A percentile compares a stretch with the other conserved stretches of the same genome.
Conservation (phyloP, 2,113 vertebrate species). For the Muscicapa adusta region DNA sequence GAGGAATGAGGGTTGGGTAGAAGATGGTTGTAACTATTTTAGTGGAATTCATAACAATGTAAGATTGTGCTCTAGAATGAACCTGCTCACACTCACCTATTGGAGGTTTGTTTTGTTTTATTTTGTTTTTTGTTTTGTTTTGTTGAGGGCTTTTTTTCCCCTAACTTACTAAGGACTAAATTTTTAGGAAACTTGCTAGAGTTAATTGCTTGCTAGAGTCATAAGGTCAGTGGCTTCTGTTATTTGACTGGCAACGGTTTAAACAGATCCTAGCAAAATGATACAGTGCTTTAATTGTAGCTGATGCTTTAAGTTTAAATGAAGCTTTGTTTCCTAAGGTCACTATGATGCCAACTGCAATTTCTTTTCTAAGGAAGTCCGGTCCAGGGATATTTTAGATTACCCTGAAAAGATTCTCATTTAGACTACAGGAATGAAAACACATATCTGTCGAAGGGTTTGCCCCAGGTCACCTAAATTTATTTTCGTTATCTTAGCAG, state of each 20-base stretch:
- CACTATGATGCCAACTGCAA: not conserved
- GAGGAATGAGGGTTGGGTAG: rapidly evolving
- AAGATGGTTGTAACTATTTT: not conserved
- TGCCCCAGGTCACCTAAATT: not conserved
- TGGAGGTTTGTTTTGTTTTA: not conserved
- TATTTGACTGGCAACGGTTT: not conserved
- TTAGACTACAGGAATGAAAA: not conserved
- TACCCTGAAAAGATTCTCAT: not conserved
- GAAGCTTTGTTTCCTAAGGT: not conserved
- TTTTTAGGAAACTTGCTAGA: not conserved
- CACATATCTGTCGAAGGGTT: not conserved
- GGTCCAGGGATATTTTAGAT: not conserved
- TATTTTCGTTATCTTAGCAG: not conserved
- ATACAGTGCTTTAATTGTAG: not conserved
- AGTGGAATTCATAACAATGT: not conserved
- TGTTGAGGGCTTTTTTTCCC: rapidly evolving
- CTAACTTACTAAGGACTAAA: not conserved
- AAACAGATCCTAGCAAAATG: not conserved
- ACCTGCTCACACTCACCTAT: not conserved
- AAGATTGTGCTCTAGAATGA: not conserved
- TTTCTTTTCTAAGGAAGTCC: not conserved
- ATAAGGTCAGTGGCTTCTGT: not conserved
- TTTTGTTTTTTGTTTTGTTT: not conserved
- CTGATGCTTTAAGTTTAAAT: not conserved
- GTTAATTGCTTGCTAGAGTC: not conserved